A percentile compares a stretch with the other conserved stretches of the same genome.
Conservation (phyloP, 2,113 vertebrate genomes). For the Callorhinus ursinus region DNA sequence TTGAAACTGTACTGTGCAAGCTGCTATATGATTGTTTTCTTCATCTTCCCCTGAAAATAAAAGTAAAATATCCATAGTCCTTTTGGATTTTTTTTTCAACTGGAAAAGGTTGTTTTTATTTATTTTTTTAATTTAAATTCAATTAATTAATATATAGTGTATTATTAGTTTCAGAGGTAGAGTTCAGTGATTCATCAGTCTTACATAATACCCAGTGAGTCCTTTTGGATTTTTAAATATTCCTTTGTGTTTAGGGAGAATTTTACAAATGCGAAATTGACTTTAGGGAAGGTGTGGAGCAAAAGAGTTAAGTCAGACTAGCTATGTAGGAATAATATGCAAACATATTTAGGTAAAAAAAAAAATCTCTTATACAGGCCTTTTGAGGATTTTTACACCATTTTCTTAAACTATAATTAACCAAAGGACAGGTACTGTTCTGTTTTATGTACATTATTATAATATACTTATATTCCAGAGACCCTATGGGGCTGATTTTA, state of each 20-base stretch:
- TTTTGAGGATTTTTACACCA: neutral
- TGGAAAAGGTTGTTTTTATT: neutral
- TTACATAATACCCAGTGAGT: neutral
- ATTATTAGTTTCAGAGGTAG: neutral
- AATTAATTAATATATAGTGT: neutral
- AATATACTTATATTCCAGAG: slow-evolving; percentile 13
- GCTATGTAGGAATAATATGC: neutral
- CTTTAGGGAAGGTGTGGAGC: neutral
- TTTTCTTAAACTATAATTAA: slow-evolving; percentile 22
- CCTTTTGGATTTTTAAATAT: neutral
- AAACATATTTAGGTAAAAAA: slow-evolving; percentile 11
- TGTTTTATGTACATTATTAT: slow-evolving; percentile 2
- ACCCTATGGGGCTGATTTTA: neutral
- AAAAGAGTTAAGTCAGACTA: neutral
- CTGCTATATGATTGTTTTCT: neutral
- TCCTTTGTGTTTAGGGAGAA: neutral
- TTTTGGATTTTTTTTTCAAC: neutral
- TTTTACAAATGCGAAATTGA: neutral
- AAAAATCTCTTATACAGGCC: neutral
- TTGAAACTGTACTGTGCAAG: neutral
- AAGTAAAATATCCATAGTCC: neutral
- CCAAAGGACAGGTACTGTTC: neutral
- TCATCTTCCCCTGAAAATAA: neutral
- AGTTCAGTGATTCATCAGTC: neutral
- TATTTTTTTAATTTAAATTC: neutral